Conservation (phyloP, 2,113 vertebrate genomes). For the Anoplopoma fimbria region DNA sequence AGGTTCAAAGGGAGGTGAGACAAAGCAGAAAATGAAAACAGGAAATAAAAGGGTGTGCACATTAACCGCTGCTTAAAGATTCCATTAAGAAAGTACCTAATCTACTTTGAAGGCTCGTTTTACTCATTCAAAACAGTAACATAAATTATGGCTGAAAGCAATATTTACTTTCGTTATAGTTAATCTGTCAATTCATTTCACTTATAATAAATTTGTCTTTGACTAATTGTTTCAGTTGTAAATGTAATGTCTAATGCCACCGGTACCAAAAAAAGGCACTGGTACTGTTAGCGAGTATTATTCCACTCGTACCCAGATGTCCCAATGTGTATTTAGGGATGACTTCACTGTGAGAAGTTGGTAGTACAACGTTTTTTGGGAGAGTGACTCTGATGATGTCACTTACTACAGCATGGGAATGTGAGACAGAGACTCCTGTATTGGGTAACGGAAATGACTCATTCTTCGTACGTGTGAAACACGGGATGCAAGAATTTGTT, state of each 20-base stretch:
- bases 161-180: neutral
- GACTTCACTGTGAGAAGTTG: constrained; percentile 27
- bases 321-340: neutral
- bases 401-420: constrained; percentile 1
- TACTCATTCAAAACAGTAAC: neutral
- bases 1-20: neutral
- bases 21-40: neutral
- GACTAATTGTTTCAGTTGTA: neutral
- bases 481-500: neutral
- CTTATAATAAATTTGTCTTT: neutral
- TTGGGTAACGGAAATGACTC: constrained; percentile 23
- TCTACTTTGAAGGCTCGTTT: neutral
- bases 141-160: neutral
- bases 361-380: neutral
- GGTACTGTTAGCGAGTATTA: neutral
- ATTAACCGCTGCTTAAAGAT: neutral
- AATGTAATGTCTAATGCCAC: neutral
- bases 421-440: neutral
- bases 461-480: neutral
- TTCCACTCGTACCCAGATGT: neutral
- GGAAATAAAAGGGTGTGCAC: neutral
- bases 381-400: constrained; percentile 26
- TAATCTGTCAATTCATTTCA: neutral
- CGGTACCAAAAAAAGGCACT: neutral
- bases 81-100: neutral